Conservation (phyloP, 1,140 invertebrate genomes). For the Drepana arcuata region DNA sequence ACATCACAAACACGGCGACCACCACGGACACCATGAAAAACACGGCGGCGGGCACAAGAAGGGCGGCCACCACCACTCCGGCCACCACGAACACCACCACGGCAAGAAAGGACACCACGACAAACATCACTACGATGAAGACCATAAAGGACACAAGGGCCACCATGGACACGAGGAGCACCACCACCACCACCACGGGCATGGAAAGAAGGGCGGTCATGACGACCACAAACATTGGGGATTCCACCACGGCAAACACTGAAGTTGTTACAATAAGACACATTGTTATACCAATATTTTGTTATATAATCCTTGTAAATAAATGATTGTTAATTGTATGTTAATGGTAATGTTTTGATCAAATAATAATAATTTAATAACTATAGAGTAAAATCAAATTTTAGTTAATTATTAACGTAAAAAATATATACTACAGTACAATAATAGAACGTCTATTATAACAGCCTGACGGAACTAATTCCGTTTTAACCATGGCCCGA, state of each 20-base stretch:
- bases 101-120: slow-evolving; percentile 76
- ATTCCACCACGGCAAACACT: slow-evolving; percentile 67
- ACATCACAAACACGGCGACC: slow-evolving; percentile 75
- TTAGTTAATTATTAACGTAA: too few relatives aligned
- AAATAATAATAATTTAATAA: too few relatives aligned
- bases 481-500: slow-evolving; percentile 35
- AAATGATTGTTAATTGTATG: slow-evolving; percentile 26
- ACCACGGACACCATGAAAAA: slow-evolving; percentile 74
- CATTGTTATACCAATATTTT: slow-evolving; percentile 35
- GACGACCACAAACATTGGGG: slow-evolving; percentile 79
- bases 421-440: too few relatives aligned
- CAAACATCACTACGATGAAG: slow-evolving; percentile 74
- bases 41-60: slow-evolving; percentile 76
- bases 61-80: slow-evolving; percentile 76
- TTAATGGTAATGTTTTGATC: too few relatives aligned
- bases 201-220: slow-evolving; percentile 78
- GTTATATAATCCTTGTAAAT: slow-evolving; percentile 42
- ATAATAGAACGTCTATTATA: too few relatives aligned
- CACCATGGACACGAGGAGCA: slow-evolving; percentile 78
- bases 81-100: slow-evolving; percentile 74
- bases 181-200: slow-evolving; percentile 76
- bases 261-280: slow-evolving; percentile 25
- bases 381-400: too few relatives aligned
- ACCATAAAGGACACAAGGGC: slow-evolving; percentile 78
- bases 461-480: slow-evolving; percentile 49